These are phyloP conservation scores for Galendromus occidentalis DNA, from an alignment of 1,140 invertebrate species.

Conservation along the genomic window DNA sequence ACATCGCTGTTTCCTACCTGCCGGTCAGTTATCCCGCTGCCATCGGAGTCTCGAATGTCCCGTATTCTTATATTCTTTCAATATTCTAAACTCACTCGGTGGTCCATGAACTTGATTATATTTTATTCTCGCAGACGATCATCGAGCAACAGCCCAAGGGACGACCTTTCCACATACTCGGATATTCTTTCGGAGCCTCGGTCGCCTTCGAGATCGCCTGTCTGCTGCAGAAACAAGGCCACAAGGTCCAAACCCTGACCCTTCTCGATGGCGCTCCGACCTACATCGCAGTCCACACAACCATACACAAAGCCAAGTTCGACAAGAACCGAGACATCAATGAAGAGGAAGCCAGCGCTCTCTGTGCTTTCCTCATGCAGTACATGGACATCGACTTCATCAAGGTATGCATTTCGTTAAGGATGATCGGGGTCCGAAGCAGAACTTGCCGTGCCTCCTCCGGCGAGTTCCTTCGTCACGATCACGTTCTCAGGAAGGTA, in stretches of 20 bases:
- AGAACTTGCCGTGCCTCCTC: not conserved
- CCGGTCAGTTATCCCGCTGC: conserved; percentile 27
- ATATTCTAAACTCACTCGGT: too few relatives aligned
- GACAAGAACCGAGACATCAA: conserved; percentile 12
- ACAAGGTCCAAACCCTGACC: conserved; percentile 31
- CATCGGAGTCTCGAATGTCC: not conserved
- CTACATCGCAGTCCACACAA: conserved; percentile 64
- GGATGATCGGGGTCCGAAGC: too few relatives aligned
- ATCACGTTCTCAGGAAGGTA: not conserved
- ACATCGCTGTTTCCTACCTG: conserved; percentile 58
- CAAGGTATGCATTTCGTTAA: conserved; percentile 36
- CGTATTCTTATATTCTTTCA: not conserved
- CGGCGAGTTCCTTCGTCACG: not conserved
- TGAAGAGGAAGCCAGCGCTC: conserved; percentile 40
- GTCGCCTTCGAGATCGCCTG: conserved; percentile 81
- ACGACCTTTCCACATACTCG: conserved; percentile 56
- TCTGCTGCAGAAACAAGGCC: conserved; percentile 40
- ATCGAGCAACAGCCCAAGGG: conserved; percentile 50
- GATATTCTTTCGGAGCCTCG: conserved; percentile 81
- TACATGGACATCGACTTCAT: conserved; percentile 52
- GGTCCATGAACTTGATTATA: too few relatives aligned
- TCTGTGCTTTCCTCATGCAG: conserved; percentile 59
- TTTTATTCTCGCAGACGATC: conserved; percentile 36
- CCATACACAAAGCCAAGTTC: conserved; percentile 33
- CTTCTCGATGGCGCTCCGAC: conserved; percentile 75